A percentile compares a stretch with the other conserved stretches of the same genome.
Evolutionary conservation across 2,797 vertebrate species (phyloP).

Genomic region (Tokudaia muenninki): DNA sequence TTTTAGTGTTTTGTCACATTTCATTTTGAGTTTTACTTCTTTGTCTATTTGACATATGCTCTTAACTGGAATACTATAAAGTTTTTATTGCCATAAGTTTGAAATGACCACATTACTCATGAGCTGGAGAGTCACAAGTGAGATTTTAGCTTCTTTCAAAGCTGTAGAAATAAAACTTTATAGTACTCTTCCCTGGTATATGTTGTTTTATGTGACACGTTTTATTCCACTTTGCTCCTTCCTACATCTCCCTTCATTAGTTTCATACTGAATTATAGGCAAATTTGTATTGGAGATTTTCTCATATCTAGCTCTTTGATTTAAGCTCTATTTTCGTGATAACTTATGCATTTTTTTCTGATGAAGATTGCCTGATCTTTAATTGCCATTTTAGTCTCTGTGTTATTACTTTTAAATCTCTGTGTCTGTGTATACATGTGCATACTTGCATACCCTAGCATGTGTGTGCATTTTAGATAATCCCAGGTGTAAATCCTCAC

Average conservation of each 20-base stretch:
- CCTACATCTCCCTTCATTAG: constrained; percentile 69
- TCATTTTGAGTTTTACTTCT: constrained; percentile 80
- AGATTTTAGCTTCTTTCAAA: constrained; percentile 82
- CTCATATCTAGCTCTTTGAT: constrained; percentile 44
- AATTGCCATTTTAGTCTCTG: not conserved
- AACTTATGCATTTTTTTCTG: constrained; percentile 34
- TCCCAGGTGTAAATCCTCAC: not conserved
- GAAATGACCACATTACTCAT: constrained; percentile 82
- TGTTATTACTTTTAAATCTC: not conserved
- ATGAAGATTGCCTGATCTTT: constrained; percentile 57
- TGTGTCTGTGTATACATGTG: not conserved
- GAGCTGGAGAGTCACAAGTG: constrained; percentile 73
- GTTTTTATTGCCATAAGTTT: constrained; percentile 79
- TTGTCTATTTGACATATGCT: constrained; percentile 80
- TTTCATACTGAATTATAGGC: constrained; percentile 68
- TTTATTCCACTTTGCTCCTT: constrained; percentile 70
- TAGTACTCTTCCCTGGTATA: constrained; percentile 68
- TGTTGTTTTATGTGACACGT: constrained; percentile 72
- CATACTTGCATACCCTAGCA: not conserved
- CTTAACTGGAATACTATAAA: constrained; percentile 72
- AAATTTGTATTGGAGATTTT: constrained; percentile 44
- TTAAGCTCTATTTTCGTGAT: constrained; percentile 43
- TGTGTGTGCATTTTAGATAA: not conserved
- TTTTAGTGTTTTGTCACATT: constrained; percentile 80
- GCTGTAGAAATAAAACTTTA: constrained; percentile 81